Evolutionary conservation across 2,797 vertebrate species (phyloP).

Genomic region (Neopelma chrysocephalum): DNA sequence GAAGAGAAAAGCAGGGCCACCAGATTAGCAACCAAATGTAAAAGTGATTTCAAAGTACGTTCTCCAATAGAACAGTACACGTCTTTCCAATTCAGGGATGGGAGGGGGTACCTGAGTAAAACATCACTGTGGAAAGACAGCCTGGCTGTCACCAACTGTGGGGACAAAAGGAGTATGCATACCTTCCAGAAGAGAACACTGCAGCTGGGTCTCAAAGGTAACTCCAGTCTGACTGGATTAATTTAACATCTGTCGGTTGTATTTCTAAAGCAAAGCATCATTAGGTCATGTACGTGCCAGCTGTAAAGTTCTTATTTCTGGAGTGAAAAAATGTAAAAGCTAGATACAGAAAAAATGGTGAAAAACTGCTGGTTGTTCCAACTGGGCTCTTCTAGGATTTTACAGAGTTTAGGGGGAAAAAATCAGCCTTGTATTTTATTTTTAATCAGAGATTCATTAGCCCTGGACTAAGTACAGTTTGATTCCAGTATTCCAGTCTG

Average conservation of each 20-base stretch:
- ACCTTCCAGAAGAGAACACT: not conserved
- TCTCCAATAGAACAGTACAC: fast-evolving
- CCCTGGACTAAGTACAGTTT: not conserved
- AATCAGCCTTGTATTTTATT: not conserved
- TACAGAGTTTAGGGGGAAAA: not conserved
- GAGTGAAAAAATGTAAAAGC: not conserved
- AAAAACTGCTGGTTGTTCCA: not conserved
- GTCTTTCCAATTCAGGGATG: not conserved
- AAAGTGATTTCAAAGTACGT: conserved; percentile 2
- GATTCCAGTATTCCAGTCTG: not conserved
- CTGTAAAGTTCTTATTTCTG: not conserved
- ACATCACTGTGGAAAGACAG: not conserved
- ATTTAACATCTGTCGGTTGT: not conserved
- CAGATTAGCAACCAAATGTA: not conserved
- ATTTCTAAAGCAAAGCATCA: conserved; percentile 8
- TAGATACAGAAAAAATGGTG: not conserved
- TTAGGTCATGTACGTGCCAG: not conserved
- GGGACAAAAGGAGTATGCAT: not conserved
- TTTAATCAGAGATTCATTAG: not conserved
- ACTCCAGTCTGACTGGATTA: not conserved
- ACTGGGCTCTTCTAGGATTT: not conserved
- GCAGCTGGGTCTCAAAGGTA: not conserved
- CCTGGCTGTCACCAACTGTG: not conserved
- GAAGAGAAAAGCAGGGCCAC: not conserved
- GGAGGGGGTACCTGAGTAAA: not conserved